Evolutionary conservation across 2,888 invertebrate species (phyloP).

Genomic region (Campoplex nolae): DNA sequence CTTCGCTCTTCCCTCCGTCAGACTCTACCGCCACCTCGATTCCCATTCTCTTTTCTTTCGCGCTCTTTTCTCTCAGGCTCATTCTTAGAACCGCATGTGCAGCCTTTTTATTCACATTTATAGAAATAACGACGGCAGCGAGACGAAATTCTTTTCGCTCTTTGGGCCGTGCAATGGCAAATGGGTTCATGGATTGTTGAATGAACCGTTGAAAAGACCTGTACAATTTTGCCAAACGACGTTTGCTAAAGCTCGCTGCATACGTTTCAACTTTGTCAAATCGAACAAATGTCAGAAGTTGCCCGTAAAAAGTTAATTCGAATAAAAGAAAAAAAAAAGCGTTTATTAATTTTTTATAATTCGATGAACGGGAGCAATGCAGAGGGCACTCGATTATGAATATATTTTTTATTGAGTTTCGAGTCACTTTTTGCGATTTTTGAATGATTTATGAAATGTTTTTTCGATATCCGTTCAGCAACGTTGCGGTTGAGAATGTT

Average conservation of each 20-base stretch:
- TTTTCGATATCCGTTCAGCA: too few species aligned
- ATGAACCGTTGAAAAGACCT: background rate
- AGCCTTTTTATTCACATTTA: background rate
- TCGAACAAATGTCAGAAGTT: background rate
- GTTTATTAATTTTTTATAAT: background rate
- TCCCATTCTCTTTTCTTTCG: background rate
- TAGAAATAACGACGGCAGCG: background rate
- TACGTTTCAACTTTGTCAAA: background rate
- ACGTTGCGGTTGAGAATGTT: too few species aligned
- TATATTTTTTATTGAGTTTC: too few species aligned
- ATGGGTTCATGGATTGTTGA: background rate
- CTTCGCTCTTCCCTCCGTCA: background rate
- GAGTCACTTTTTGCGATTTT: too few species aligned
- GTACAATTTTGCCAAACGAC: background rate
- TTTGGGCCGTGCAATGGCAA: background rate
- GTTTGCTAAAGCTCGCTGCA: background rate
- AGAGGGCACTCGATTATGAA: too few species aligned
- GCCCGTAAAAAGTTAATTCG: too few species aligned
- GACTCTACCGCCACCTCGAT: too few species aligned
- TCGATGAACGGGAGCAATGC: background rate
- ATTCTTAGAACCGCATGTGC: constrained; percentile 26
- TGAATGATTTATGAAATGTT: too few species aligned
- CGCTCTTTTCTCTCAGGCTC: background rate
- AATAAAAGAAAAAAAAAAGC: background rate
- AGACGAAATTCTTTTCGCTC: background rate